A percentile compares a stretch with the other conserved stretches of the same genome.
phyloP scores from a whole-genome alignment of 2,888 invertebrate genomes.

The Caenorhabditis panamensis region DNA sequence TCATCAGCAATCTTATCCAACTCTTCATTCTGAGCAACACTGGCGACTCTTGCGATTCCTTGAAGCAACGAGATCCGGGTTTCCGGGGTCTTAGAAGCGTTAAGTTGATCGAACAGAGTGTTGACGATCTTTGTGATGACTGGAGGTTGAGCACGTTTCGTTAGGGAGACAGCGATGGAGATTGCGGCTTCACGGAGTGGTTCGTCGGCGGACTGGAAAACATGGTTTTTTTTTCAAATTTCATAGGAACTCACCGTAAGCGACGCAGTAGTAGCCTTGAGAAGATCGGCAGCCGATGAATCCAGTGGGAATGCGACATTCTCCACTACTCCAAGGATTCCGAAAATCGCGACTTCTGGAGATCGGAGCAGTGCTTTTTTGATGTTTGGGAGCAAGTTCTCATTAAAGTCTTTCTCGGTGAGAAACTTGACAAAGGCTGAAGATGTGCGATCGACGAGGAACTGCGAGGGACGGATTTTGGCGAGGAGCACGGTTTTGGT shows the following conservation, averaged over 20 bases:
- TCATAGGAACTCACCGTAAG: conserved; percentile 4
- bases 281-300: conserved; percentile 52
- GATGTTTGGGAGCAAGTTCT: conserved; percentile 88
- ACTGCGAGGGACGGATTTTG: conserved; percentile 53
- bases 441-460: conserved; percentile 44
- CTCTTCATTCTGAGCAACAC: conserved; percentile 24
- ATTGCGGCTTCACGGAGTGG: conserved; percentile 43
- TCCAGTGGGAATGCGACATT: conserved; percentile 57
- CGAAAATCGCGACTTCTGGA: conserved; percentile 90
- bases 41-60: conserved; percentile 57
- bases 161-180: conserved; percentile 39
- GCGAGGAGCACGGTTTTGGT: conserved; percentile 55
- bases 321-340: conserved; percentile 48
- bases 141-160: conserved; percentile 18
- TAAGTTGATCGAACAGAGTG: conserved; percentile 61
- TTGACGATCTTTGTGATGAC: conserved; percentile 50
- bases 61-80: conserved; percentile 56
- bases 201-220: conserved; percentile 38
- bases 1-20: conserved; percentile 63
- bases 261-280: conserved; percentile 53
- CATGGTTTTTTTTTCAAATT: no score
- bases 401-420: conserved; percentile 84
- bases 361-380: conserved; percentile 94
- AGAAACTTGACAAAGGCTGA: conserved; percentile 30
- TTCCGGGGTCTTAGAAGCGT: conserved; percentile 62